Base-by-base conservation (phyloP, 2,797 vertebrate genomes). In the Calcarius lapponicus region DNA sequence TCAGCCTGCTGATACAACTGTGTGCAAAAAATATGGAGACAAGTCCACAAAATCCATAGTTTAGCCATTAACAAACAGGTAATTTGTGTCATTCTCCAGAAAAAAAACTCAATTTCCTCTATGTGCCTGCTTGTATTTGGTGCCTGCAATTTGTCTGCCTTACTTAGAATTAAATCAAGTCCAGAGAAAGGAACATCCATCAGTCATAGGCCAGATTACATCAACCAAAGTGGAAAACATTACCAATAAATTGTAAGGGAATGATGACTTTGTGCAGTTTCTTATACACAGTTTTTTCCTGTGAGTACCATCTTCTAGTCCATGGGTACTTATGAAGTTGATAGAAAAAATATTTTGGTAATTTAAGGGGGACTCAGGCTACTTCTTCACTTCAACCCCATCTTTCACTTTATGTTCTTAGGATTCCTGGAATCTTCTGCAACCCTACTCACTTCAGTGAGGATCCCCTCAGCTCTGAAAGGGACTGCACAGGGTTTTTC, bases 91-190 rank as follows among this genome's bases (percentile, higher is more conserved):
- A 81, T 72, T 74, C 69, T 88, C 57, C 36, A 66, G 48, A 31
- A 94, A 72, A 51, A 83, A 54, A 78, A 2, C 2, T 17, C n/a
- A 15, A 82, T 90, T 91, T 84, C 38, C 50, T 72, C 42, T 54
- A 3, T 45, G 25, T 56, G 66, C 38, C 61, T n/a, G 38, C 50
- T 65, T 86, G 17, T 22, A 5, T 42, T 75, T 60, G 61, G 57
- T 91, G 75, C 73, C 76, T 92, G 75, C 48, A 62, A 58, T 90
- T 64, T 90, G 31, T 93, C 80, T 95, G 80, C 65, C 56, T 93
- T 34, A 11, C 66, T 76, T 17, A 19, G n/a, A 92, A 95, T 90
- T 93, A 92, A 93, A 92, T 92, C 90, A 90, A 92, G 54, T 20
- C 65, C 29, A 84, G 69, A 48, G 72, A 58, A 81, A 93, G 45